Percentiles rank a stretch among this genome's conserved stretches.
Conservation (phyloP, 2,888 invertebrate genomes). For the Rutpela maculata region DNA sequence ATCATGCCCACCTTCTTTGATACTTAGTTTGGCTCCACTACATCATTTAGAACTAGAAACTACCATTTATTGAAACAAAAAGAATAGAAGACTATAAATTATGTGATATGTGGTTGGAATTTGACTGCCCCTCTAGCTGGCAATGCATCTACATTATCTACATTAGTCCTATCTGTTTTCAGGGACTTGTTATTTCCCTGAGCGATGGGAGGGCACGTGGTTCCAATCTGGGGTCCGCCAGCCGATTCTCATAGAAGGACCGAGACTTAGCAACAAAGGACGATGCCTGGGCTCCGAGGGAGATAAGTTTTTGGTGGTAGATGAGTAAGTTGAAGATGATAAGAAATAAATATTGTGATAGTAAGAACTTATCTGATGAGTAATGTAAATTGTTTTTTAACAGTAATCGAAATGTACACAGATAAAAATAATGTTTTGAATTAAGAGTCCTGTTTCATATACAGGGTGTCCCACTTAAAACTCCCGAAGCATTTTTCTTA, state of each 20-base stretch:
- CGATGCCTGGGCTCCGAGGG: constrained; percentile 89
- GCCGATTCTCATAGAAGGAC: constrained; percentile 88
- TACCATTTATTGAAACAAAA: constrained; percentile 17
- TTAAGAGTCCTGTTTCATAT: too few species aligned
- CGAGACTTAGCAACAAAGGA: constrained; percentile 89
- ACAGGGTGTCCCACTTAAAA: too few species aligned
- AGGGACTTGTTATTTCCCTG: constrained; percentile 88
- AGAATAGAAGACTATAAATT: constrained; percentile 18
- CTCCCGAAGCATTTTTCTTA: too few species aligned
- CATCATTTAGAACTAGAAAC: constrained; percentile 11
- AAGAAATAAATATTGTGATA: neutral
- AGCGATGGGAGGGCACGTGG: constrained; percentile 92
- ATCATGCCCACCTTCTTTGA: too few species aligned
- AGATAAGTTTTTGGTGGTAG: constrained; percentile 91
- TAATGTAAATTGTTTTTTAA: too few species aligned
- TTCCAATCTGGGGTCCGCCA: constrained; percentile 93
- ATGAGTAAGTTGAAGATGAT: constrained; percentile 83
- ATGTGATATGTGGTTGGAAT: constrained; percentile 11
- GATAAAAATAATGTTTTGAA: too few species aligned
- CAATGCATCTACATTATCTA: constrained; percentile 24
- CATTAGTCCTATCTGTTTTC: constrained; percentile 53
- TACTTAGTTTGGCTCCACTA: too few species aligned
- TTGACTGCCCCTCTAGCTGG: constrained; percentile 15
- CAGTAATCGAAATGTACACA: too few species aligned
- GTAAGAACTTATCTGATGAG: neutral